A percentile compares a stretch with the other conserved stretches of the same genome.
phyloP scores from a whole-genome alignment of 2,888 invertebrate species.

The Himalopsyche kuldschensis region DNA sequence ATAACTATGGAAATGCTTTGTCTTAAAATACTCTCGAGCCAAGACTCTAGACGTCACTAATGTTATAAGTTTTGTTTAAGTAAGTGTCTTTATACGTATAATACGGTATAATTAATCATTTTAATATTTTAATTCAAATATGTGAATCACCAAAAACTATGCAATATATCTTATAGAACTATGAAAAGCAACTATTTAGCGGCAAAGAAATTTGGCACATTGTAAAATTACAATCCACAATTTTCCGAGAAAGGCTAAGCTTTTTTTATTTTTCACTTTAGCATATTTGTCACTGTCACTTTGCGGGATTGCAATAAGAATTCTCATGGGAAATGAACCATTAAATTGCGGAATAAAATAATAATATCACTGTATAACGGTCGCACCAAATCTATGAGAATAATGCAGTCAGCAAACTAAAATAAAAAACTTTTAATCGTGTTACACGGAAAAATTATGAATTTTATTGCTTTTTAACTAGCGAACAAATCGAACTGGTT shows the following conservation, averaged over 20 bases:
- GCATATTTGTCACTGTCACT: constrained; percentile 20
- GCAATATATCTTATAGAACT: not conserved
- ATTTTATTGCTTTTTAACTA: too few relatives aligned
- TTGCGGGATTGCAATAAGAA: constrained; percentile 12
- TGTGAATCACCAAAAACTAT: not conserved
- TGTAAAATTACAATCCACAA: not conserved
- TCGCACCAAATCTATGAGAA: not conserved
- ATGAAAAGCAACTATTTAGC: not conserved
- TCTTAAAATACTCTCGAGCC: too few relatives aligned
- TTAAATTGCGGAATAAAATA: constrained; percentile 13
- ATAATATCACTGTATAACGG: constrained; percentile 23
- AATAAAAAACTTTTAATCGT: not conserved
- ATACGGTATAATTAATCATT: too few relatives aligned
- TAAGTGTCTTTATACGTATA: too few relatives aligned
- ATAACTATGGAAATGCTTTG: too few relatives aligned
- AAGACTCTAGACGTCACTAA: too few relatives aligned
- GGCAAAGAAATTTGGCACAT: not conserved
- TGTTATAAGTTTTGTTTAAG: too few relatives aligned
- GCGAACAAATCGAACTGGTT: too few relatives aligned
- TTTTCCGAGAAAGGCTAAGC: not conserved
- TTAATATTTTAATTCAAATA: not conserved
- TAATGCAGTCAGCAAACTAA: not conserved
- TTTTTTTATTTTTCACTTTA: constrained; percentile 9
- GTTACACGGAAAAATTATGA: too few relatives aligned
- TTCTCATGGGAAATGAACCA: constrained; percentile 13